Conservation (phyloP, 2,113 vertebrate species). For the Macrotus californicus region DNA sequence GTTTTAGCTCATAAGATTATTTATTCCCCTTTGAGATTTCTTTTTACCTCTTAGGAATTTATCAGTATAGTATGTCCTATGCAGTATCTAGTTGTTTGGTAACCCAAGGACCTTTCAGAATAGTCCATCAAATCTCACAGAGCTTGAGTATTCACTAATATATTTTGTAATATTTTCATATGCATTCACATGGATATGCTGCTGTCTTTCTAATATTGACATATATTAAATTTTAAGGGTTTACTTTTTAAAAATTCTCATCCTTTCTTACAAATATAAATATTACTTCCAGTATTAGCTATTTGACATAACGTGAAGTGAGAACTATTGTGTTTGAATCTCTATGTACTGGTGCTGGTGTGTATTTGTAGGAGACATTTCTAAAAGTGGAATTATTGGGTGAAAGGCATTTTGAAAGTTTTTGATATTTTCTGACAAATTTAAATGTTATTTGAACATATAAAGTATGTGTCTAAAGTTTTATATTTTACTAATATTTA, state of each 20-base stretch:
- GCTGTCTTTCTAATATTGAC: background rate
- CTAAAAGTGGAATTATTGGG: background rate
- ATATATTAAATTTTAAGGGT: background rate
- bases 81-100: background rate
- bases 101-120: background rate
- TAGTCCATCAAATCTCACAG: background rate
- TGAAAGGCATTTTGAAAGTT: background rate
- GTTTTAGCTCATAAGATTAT: background rate
- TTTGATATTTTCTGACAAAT: background rate
- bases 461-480: background rate
- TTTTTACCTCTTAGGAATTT: background rate
- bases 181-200: background rate
- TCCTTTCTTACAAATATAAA: background rate
- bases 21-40: background rate
- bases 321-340: background rate
- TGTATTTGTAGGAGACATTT: background rate
- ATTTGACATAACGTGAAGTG: background rate
- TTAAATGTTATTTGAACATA: background rate
- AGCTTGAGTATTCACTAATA: background rate
- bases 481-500: background rate
- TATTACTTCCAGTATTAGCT: background rate
- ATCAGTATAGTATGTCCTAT: background rate
- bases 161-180: conserved; percentile 8
- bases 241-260: background rate
- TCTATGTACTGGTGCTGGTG: background rate